These are phyloP conservation scores for Heliconius ismenius DNA, from an alignment of 2,888 invertebrate genomes.

Conservation along the genomic window DNA sequence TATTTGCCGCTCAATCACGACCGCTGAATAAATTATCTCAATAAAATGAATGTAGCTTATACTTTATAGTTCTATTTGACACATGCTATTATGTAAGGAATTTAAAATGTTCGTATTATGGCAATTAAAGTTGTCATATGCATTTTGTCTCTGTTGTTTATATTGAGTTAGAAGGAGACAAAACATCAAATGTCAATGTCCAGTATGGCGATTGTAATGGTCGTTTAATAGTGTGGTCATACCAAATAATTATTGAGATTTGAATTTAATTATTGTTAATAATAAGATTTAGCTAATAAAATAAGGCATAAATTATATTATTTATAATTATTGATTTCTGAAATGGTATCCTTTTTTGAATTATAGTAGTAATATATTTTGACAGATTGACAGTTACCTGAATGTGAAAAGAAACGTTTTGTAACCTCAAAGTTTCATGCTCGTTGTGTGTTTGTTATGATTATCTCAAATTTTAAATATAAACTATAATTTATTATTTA, in stretches of 20 bases:
- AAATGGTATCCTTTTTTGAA: neutral
- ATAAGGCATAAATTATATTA: neutral
- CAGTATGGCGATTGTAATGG: neutral
- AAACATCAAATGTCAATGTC: neutral
- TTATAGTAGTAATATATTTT: neutral
- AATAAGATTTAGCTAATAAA: too few species aligned
- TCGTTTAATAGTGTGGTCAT: conserved; percentile 22
- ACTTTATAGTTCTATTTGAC: conserved; percentile 27
- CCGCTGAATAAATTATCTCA: conserved; percentile 26
- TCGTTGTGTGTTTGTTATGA: conserved; percentile 6
- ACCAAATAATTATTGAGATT: neutral
- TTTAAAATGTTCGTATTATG: conserved; percentile 5
- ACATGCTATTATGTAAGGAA: conserved; percentile 19
- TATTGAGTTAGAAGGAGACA: conserved; percentile 4
- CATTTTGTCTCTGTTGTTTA: neutral
- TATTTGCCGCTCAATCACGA: conserved; percentile 36
- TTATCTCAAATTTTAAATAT: neutral
- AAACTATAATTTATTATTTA: too few species aligned
- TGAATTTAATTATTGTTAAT: neutral
- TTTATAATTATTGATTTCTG: neutral
- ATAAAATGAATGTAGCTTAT: conserved; percentile 21
- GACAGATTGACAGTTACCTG: neutral
- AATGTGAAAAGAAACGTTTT: conserved; percentile 4
- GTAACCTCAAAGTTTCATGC: conserved; percentile 25
- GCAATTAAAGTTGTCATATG: neutral